A percentile compares a stretch with the other conserved stretches of the same genome.
phyloP scores from a whole-genome alignment of 1,140 invertebrate genomes.

The Ceratitis capitata region DNA sequence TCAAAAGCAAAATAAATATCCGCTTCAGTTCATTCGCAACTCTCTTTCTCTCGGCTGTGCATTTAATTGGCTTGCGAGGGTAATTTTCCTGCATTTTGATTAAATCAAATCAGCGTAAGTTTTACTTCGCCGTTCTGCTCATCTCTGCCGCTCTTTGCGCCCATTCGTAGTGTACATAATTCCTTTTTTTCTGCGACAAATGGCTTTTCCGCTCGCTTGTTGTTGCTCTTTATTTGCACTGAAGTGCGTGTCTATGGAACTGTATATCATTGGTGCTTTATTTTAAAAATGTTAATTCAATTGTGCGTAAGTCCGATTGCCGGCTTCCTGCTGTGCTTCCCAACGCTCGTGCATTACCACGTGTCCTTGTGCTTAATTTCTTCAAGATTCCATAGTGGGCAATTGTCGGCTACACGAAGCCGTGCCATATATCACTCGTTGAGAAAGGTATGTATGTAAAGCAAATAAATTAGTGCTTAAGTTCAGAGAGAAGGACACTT shows the following conservation, averaged over 20 bases:
- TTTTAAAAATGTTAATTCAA: constrained; percentile 27
- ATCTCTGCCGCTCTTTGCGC: background rate
- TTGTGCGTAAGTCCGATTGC: constrained; percentile 1
- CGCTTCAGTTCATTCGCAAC: background rate
- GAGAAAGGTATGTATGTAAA: no score
- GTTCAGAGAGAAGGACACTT: no score
- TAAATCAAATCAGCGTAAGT: constrained; percentile 2
- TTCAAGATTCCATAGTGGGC: background rate
- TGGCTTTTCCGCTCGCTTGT: background rate
- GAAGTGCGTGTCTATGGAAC: background rate
- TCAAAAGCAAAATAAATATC: background rate
- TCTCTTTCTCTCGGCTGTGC: background rate
- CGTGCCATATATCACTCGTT: background rate
- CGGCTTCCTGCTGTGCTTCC: background rate
- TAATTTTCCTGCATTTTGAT: constrained; percentile 3
- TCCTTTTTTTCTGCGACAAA: background rate
- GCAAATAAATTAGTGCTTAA: no score
- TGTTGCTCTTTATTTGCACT: background rate
- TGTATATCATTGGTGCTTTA: background rate
- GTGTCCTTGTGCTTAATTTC: background rate
- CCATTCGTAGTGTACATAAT: background rate
- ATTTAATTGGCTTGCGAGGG: background rate
- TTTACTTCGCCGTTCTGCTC: background rate
- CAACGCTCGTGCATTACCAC: background rate
- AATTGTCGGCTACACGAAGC: background rate